phyloP scores from a whole-genome alignment of 2,888 invertebrate genomes.

The Eledona agricola region DNA sequence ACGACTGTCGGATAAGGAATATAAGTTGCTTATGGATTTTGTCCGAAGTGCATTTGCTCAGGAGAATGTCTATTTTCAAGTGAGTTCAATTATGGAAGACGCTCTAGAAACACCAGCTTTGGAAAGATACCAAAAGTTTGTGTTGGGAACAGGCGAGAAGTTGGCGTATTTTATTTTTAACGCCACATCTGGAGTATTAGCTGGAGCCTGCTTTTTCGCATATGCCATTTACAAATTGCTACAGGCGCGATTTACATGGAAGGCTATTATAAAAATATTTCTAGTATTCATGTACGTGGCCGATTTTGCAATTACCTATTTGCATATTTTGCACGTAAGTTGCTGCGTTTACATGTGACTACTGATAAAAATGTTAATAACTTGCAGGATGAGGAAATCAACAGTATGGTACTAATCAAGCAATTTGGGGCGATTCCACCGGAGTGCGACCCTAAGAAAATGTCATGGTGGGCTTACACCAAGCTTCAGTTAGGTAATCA shows the following conservation, averaged over 20 bases:
- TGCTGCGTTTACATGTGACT: neutral
- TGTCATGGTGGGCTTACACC: slow-evolving; percentile 23
- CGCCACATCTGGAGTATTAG: slow-evolving; percentile 33
- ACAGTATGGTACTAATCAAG: slow-evolving; percentile 25
- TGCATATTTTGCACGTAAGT: slow-evolving; percentile 24
- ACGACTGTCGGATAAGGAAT: slow-evolving; percentile 9
- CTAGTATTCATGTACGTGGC: slow-evolving; percentile 10
- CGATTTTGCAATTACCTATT: slow-evolving; percentile 26
- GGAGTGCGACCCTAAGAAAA: slow-evolving; percentile 33
- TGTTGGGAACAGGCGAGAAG: slow-evolving; percentile 15
- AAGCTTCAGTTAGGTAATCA: slow-evolving; percentile 25
- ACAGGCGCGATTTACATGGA: slow-evolving; percentile 22
- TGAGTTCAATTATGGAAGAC: slow-evolving; percentile 26
- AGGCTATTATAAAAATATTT: slow-evolving; percentile 25
- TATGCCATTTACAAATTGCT: slow-evolving; percentile 17
- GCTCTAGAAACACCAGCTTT: slow-evolving; percentile 21
- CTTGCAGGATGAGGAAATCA: slow-evolving; percentile 30
- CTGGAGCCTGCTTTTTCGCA: slow-evolving; percentile 28
- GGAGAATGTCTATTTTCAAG: neutral
- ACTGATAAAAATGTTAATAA: neutral
- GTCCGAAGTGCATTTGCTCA: slow-evolving; percentile 5
- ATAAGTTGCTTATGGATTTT: slow-evolving; percentile 22
- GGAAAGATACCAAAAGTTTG: slow-evolving; percentile 19
- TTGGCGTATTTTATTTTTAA: slow-evolving; percentile 27
- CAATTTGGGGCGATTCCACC: slow-evolving; percentile 25